Evolutionary conservation across 2,797 vertebrate genomes (phyloP).

Genomic region (Ptychobarbus kaznakovi): DNA sequence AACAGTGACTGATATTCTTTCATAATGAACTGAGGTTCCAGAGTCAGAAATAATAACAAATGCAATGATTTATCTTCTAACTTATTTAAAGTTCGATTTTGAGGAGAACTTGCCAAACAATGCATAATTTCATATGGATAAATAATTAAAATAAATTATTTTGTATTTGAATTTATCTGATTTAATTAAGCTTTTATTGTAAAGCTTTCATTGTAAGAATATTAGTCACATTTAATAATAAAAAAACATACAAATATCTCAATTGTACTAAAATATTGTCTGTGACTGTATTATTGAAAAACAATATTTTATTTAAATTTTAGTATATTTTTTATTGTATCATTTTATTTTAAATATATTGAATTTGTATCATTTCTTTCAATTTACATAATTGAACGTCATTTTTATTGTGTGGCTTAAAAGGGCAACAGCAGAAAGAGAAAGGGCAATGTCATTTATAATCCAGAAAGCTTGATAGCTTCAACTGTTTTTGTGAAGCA

Average conservation of each 20-base stretch:
- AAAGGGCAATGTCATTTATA: constrained; percentile 13
- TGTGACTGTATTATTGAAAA: no score
- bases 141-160: not conserved
- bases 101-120: not conserved
- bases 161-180: not conserved
- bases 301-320: no score
- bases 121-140: not conserved
- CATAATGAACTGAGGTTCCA: not conserved
- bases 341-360: not conserved
- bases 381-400: not conserved
- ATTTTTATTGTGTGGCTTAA: not conserved
- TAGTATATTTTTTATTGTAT: not conserved
- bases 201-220: no score
- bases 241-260: no score
- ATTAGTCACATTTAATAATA: no score
- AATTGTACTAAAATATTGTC: no score
- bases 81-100: not conserved
- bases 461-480: constrained; percentile 3
- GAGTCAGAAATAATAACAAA: not conserved
- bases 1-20: constrained; percentile 11
- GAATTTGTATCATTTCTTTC: not conserved
- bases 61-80: not conserved
- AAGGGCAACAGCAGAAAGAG: constrained; percentile 12
- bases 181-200: no score
- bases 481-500: constrained; percentile 9